Evolutionary conservation across 2,113 vertebrate species (phyloP).

Genomic region (Callaeas wilsoni): DNA sequence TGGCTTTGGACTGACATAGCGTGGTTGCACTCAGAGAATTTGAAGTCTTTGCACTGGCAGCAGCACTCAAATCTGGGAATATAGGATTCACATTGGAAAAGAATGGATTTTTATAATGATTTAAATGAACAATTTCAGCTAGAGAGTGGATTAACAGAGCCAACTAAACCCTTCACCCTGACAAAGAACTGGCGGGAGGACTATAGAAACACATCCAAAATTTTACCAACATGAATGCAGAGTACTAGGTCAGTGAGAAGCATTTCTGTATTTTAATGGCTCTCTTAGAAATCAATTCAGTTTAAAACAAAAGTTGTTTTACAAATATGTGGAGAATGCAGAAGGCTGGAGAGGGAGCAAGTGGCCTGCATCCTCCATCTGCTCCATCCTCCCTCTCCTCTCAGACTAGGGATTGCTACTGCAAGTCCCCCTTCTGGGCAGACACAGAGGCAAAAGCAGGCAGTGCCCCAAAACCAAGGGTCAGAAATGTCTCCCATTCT

Average conservation of each 20-base stretch:
- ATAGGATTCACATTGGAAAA: constrained; percentile 34
- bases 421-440: background rate
- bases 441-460: background rate
- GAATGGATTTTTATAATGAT: constrained; percentile 42
- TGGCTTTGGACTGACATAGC: constrained; percentile 53
- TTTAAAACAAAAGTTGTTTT: constrained; percentile 66
- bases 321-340: constrained; percentile 57
- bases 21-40: constrained; percentile 43
- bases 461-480: background rate
- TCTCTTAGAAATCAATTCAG: constrained; percentile 53
- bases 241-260: constrained; percentile 65
- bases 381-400: constrained; percentile 1
- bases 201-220: constrained; percentile 61
- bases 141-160: constrained; percentile 54
- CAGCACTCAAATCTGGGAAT: constrained; percentile 36
- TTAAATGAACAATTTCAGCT: constrained; percentile 64
- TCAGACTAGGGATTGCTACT: accelerated
- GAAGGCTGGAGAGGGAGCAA: constrained; percentile 57
- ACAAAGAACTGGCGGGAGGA: constrained; percentile 65
- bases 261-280: constrained; percentile 56
- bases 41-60: constrained; percentile 59
- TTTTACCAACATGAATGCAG: constrained; percentile 61
- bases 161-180: constrained; percentile 67
- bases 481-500: background rate
- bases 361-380: constrained; percentile 38